Percentiles rank a stretch among this genome's conserved stretches.
phyloP scores from a whole-genome alignment of 2,113 vertebrate species.

The Stomatorhinus ivindoensis region DNA sequence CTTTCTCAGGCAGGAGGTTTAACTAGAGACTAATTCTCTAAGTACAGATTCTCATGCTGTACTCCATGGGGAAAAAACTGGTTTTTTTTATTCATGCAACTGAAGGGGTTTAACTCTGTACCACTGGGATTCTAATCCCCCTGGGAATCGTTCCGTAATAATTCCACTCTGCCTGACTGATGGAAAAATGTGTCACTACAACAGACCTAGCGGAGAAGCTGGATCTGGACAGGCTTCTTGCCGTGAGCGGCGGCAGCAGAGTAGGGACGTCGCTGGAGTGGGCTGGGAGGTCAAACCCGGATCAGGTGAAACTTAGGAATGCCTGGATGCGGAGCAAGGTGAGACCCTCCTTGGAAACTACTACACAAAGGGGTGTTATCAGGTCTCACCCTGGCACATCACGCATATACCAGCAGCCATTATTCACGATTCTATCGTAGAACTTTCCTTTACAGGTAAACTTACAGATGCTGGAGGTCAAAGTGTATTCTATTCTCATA shows the following conservation, averaged over 20 bases:
- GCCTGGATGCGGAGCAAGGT: conserved; percentile 19
- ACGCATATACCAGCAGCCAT: background rate
- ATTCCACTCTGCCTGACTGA: background rate
- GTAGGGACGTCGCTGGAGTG: conserved; percentile 18
- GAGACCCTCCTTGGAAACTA: background rate
- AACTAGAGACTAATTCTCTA: background rate
- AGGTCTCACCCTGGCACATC: background rate
- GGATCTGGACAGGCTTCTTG: background rate
- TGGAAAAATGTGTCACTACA: background rate
- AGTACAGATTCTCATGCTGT: background rate
- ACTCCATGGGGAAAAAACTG: background rate
- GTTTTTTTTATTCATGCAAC: background rate
- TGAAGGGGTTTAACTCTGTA: background rate
- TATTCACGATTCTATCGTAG: background rate
- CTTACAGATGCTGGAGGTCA: background rate
- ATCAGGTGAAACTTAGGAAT: background rate
- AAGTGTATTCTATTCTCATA: background rate
- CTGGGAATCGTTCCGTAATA: background rate
- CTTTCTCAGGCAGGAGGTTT: background rate
- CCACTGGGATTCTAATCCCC: background rate
- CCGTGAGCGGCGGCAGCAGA: background rate
- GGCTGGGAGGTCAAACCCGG: background rate
- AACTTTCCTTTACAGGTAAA: background rate
- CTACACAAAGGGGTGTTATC: background rate
- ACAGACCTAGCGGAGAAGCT: background rate